phyloP scores from a whole-genome alignment of 1,140 invertebrate species.

The Argopecten irradians region DNA sequence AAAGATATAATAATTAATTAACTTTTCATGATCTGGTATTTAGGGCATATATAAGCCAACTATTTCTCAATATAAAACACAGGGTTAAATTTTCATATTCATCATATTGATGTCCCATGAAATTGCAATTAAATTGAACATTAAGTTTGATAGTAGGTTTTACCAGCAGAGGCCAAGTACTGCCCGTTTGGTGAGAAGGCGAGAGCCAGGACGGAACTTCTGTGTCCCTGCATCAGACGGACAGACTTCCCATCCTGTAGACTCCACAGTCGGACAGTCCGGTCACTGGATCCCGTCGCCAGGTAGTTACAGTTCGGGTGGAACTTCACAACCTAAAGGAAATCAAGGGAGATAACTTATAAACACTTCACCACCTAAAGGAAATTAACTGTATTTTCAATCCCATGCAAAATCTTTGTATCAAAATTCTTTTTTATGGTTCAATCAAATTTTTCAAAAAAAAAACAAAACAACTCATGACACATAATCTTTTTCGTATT shows the following conservation, averaged over 20 bases:
- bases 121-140: background rate
- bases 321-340: slow-evolving; percentile 91
- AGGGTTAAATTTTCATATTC: background rate
- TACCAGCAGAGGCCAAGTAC: slow-evolving; percentile 81
- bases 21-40: too few species aligned
- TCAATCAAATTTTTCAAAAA: too few species aligned
- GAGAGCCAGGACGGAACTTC: slow-evolving; percentile 81
- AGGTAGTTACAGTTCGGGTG: slow-evolving; percentile 99
- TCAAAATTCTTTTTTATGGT: too few species aligned
- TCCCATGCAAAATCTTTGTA: too few species aligned
- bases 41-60: too few species aligned
- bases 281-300: slow-evolving; percentile 96
- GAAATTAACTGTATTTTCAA: too few species aligned
- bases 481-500: too few species aligned
- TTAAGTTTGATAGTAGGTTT: background rate
- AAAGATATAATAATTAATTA: too few species aligned
- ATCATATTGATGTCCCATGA: background rate
- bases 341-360: too few species aligned
- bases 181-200: slow-evolving; percentile 86
- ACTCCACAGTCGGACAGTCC: slow-evolving; percentile 96
- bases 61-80: background rate
- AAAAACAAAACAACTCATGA: too few species aligned
- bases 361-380: too few species aligned
- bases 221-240: slow-evolving; percentile 78
- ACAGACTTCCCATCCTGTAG: slow-evolving; percentile 79